Base-by-base conservation (phyloP, 2,888 invertebrate genomes). In the Pemphredon lugubris region DNA sequence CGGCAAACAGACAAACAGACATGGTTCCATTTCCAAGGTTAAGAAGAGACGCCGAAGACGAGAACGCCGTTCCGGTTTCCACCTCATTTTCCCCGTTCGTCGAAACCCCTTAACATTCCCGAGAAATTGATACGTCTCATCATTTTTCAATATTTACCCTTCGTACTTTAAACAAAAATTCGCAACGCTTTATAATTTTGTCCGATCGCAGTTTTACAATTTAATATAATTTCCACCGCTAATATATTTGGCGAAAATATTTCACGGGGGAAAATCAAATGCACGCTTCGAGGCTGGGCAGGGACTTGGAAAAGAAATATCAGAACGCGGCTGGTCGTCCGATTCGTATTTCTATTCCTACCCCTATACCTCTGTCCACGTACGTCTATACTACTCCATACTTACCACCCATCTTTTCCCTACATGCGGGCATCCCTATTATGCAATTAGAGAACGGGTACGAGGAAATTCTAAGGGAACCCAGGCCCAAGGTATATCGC, bases 391-490 rank as follows among this genome's bases (percentile, higher is more conserved):
- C 72, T 74, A 74, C 70, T 78, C 70, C 66, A 76, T 77, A 74
- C 72, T 74, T 73, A 70, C 73, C 75, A 58, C 60, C 78, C 74
- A 76, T 78, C 81, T 80, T 77, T 75, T 75, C 77, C 75, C 73
- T 76, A 80, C 78, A 81, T 81, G 80, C 80, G 89, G 88, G 88
- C 84, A 85, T 86, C 81, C n/a, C 89, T 88, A 88, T 89, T 89
- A 89, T 89, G 88, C 89, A 89, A 89, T 89, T 89, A 89, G 86
- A 85, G 87, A 82, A 78, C 75, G 73, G 73, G 81, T 75, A 79
- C 77, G 77, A 75, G 84, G 81, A 82, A 86, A 87, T 87, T 87
- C 86, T 85, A 85, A 86, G 87, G 82, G 85, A 85, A 73, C 80
- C 79, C 75, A 79, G 83, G 80, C 81, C 78, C 84, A 84, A 86